Percentiles rank a stretch among this genome's conserved stretches.
These are phyloP conservation scores for Myocastor coypus DNA, from an alignment of 2,113 vertebrate species.

Conservation along the genomic window DNA sequence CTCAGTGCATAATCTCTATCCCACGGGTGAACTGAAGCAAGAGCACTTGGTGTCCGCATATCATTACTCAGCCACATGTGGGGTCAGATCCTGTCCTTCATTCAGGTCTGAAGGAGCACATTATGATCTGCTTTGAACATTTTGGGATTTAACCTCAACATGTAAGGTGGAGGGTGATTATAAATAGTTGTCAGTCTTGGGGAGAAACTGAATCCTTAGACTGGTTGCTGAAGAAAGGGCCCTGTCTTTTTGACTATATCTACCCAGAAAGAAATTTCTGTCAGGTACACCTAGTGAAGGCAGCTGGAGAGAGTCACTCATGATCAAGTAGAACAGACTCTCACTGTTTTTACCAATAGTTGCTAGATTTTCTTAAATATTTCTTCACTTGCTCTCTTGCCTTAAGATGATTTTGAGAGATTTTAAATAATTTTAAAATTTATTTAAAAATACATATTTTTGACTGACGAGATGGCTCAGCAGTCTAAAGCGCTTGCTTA, in stretches of 20 bases:
- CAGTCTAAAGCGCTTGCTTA: too few species aligned
- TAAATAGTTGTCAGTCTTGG: background rate
- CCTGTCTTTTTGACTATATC: background rate
- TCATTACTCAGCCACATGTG: background rate
- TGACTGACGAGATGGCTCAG: too few species aligned
- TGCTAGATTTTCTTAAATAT: constrained; percentile 39
- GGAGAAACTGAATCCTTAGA: background rate
- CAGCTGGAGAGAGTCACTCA: background rate
- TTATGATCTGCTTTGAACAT: constrained; percentile 5
- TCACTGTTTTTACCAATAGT: constrained; percentile 20
- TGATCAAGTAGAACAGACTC: background rate
- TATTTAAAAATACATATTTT: background rate
- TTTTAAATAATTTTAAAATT: background rate
- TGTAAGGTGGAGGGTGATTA: background rate
- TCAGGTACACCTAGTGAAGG: background rate
- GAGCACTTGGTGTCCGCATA: background rate
- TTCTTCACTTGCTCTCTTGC: constrained; percentile 48
- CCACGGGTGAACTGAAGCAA: background rate
- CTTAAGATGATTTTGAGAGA: constrained; percentile 29
- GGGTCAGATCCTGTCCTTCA: background rate
- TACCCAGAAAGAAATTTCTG: background rate
- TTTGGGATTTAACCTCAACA: background rate
- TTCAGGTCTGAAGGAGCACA: background rate
- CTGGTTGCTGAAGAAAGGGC: background rate
- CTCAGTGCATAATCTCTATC: background rate